Base-by-base conservation (phyloP, 2,113 vertebrate genomes). In the Prolemur simus region DNA sequence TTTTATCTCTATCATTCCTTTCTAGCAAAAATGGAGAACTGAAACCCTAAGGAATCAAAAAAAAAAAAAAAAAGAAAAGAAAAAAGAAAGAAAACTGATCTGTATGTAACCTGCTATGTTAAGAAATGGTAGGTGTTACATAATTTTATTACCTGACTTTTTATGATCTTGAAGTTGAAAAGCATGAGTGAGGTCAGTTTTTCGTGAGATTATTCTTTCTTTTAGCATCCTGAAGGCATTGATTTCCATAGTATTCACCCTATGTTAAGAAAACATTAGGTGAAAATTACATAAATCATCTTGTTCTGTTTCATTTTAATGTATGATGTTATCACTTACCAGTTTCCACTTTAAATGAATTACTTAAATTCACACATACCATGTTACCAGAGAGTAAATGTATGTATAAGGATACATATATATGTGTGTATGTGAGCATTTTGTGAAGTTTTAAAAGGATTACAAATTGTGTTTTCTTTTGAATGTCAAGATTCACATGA, bases 151-250 rank as follows among this genome's bases (percentile, higher is more conserved):
- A 99, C 99, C 99, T 95, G 99, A 99, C 95, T 97, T 95, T 4
- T 96, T 98, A 56, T 56, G 34, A 96, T 99, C 99, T 1, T 98
- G 98, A 86, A 98, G 98, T 95, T 98, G 98, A 97, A 99, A 99
- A 94, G 98, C 98, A 34, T 69, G 88, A 84, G 98, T 98, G 56
- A 99, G 99, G 93, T 99, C 99, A 45, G 98, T 98, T 97, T 98
- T 99, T 97, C 99, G 99, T 56, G 99, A 94, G 92, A 99, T 99
- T 81, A 99, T 98, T 98, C 99, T 99, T 97, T 99, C 99, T 97
- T 98, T 98, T 96, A 99, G 97, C 86, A 99, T 98, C 87, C 98
- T 99, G 8, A 99, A 98, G 94, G 99, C 99, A 74, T 99, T 99
- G 47, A 97, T 98, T 98, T 99, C 99, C 81, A 99, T 98, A 39